phyloP scores from a whole-genome alignment of 2,888 invertebrate genomes.

The Eucriotettix oculatus region DNA sequence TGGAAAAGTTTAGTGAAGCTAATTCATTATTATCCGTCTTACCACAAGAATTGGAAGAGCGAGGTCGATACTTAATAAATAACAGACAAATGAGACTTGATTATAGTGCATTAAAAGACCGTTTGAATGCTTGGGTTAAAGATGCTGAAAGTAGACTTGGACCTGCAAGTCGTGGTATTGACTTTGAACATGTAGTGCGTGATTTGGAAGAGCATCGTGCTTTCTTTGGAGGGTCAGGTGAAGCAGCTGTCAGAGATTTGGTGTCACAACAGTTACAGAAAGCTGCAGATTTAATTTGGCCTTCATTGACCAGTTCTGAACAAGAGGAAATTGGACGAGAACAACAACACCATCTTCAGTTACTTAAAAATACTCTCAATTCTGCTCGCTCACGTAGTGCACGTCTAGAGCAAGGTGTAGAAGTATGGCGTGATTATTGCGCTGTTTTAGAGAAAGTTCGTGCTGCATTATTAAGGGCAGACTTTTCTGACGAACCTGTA shows the following conservation, averaged over 20 bases:
- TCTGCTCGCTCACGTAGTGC: conserved; percentile 67
- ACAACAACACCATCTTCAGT: conserved; percentile 63
- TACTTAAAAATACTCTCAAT: conserved; percentile 65
- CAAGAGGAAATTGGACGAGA: conserved; percentile 71
- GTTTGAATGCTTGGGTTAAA: conserved; percentile 67
- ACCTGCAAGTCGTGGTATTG: conserved; percentile 67
- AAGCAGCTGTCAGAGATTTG: conserved; percentile 58
- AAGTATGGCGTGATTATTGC: conserved; percentile 73
- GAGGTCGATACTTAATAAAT: conserved; percentile 59
- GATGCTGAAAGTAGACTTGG: conserved; percentile 63
- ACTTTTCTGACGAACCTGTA: conserved; percentile 60
- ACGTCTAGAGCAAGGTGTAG: conserved; percentile 62
- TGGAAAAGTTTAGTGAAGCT: conserved; percentile 74
- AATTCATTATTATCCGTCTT: conserved; percentile 58
- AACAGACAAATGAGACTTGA: conserved; percentile 62
- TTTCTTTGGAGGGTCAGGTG: conserved; percentile 28
- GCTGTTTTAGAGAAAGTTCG: conserved; percentile 61
- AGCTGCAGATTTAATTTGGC: conserved; percentile 76
- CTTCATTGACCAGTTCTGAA: conserved; percentile 60
- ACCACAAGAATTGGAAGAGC: conserved; percentile 64
- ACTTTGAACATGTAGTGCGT: conserved; percentile 67
- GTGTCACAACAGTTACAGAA: conserved; percentile 69
- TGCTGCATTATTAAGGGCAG: conserved; percentile 53
- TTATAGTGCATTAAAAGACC: conserved; percentile 58
- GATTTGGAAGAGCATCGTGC: conserved; percentile 61